Base-by-base conservation (phyloP, 2,888 invertebrate genomes). In the Dasypolia templi region DNA sequence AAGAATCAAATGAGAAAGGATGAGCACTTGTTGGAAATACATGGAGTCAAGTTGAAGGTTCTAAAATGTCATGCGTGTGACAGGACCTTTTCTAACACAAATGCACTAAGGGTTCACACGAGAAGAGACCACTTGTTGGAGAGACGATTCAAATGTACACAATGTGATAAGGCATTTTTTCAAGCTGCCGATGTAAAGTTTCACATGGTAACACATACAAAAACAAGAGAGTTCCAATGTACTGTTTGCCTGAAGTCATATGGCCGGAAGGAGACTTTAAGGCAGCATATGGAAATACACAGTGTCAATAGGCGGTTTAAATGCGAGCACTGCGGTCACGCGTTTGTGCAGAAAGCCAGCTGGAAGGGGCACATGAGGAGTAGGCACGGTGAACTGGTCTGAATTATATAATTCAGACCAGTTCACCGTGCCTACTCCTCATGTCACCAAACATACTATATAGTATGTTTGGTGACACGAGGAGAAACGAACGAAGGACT, bases 51-150 rank as follows among this genome's bases (percentile, higher is more conserved):
- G 9, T 1, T 59, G 59, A 9, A 68, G 7, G 75, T 17, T 62
- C 80, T 1, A 0, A 84, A 85, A 44, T 91, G 91, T 49, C 73
- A 82, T 0, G 88, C 89, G 0, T 91, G 91, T 66, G 93, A 93
- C 0, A 95, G 93, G 77, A 92, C 90, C 0, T 96, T 95, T 77
- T 92, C 92, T 9, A 95, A 95, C 73, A 94, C 95, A 58, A 92
- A 94, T 29, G 90, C 95, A 14, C 84, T 97, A 17, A 94, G 93
- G 1, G 89, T 92, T 0, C 97, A 97, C 63, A 94, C 93, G 39
- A 91, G 95, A 63, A 88, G 88, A 1, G 91, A 90, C 46, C 94
- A 94, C 74, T 65, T 89, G 32, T 75, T 88, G 83, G 84, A 89
- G 39, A 81, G 83, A 58, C 74, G 75, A 0, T 80, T 85, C 12